These are phyloP conservation scores for Fundulus diaphanus DNA, from an alignment of 2,797 vertebrate species.

Conservation along the genomic window DNA sequence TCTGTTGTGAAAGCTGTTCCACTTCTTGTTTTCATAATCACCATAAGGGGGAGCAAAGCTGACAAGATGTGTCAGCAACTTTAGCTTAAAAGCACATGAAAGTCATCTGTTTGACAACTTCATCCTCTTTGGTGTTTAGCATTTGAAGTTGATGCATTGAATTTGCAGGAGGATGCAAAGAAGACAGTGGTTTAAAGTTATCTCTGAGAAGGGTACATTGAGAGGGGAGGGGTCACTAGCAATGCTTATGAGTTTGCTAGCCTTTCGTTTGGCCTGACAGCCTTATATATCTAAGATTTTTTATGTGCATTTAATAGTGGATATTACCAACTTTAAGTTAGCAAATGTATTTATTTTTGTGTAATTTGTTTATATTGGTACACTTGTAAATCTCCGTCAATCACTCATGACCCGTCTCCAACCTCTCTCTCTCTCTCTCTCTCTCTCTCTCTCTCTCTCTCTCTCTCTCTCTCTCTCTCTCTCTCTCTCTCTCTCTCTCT, in stretches of 20 bases:
- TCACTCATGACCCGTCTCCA: neutral
- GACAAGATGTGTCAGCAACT: neutral
- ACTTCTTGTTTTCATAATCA: constrained; percentile 14
- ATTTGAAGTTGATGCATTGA: constrained; percentile 12
- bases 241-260: neutral
- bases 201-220: neutral
- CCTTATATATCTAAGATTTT: neutral
- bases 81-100: constrained; percentile 6
- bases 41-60: constrained; percentile 4
- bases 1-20: constrained; percentile 11
- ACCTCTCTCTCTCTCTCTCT: too few relatives aligned
- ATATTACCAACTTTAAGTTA: neutral
- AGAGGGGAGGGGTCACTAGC: neutral
- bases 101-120: neutral
- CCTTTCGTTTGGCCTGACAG: neutral
- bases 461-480: too few relatives aligned
- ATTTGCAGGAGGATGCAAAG: constrained; percentile 10
- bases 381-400: neutral
- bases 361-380: neutral
- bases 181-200: neutral
- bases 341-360: neutral
- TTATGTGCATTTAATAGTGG: neutral
- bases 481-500: too few relatives aligned
- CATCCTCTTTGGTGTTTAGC: neutral
- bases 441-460: too few relatives aligned